Conservation (phyloP, 2,888 invertebrate species). For the Antheraea yamamai region DNA sequence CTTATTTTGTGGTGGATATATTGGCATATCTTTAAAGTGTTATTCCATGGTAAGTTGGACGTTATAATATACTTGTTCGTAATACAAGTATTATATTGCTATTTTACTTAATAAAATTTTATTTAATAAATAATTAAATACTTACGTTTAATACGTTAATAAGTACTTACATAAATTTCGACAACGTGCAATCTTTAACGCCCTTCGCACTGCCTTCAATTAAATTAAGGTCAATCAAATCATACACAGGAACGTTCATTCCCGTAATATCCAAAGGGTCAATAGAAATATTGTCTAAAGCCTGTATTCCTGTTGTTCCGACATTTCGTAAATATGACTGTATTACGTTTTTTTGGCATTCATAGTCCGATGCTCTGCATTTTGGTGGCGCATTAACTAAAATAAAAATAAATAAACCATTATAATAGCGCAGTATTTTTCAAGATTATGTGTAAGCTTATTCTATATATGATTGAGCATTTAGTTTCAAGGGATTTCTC, state of each 20-base stretch:
- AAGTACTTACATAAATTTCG: slow-evolving; percentile 34
- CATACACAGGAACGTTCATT: slow-evolving; percentile 33
- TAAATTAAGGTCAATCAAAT: slow-evolving; percentile 40
- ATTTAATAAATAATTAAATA: too few species aligned
- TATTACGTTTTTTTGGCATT: slow-evolving; percentile 39
- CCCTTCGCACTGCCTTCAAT: slow-evolving; percentile 48
- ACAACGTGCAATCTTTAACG: slow-evolving; percentile 40
- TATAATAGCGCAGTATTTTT: background rate
- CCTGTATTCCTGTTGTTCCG: slow-evolving; percentile 42
- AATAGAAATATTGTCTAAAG: slow-evolving; percentile 41
- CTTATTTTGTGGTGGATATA: too few species aligned
- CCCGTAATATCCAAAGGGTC: slow-evolving; percentile 48
- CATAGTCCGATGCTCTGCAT: slow-evolving; percentile 43
- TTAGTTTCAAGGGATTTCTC: too few species aligned
- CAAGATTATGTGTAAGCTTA: too few species aligned
- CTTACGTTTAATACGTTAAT: background rate
- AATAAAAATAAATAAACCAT: slow-evolving; percentile 8
- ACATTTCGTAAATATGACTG: slow-evolving; percentile 34
- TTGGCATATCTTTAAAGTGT: too few species aligned
- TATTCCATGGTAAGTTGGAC: too few species aligned
- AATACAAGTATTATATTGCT: too few species aligned
- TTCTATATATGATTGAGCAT: too few species aligned
- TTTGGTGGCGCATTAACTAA: slow-evolving; percentile 34
- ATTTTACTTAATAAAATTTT: too few species aligned
- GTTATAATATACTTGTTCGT: too few species aligned